These are phyloP conservation scores for Stercorarius parasiticus DNA, from an alignment of 2,113 vertebrate genomes.

Conservation along the genomic window DNA sequence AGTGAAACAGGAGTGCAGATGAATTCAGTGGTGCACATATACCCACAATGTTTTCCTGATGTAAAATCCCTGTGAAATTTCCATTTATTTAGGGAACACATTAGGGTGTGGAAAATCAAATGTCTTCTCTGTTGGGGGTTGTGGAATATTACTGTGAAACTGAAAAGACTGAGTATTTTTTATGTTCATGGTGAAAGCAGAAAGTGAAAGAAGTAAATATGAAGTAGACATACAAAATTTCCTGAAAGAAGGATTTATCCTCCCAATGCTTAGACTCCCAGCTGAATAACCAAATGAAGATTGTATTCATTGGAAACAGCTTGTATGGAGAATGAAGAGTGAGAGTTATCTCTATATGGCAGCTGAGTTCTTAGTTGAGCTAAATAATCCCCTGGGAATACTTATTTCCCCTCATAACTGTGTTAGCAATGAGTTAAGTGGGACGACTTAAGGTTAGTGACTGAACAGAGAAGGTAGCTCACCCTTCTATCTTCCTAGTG, in stretches of 20 bases:
- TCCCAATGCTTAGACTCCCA: neutral
- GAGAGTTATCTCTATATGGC: neutral
- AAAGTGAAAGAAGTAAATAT: neutral
- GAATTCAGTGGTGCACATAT: neutral
- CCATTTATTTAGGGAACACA: neutral
- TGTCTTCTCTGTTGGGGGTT: neutral
- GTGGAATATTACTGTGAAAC: neutral
- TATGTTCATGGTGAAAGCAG: neutral
- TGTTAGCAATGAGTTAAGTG: neutral
- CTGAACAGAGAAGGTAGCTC: neutral
- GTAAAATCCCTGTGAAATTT: neutral
- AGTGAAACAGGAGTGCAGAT: neutral
- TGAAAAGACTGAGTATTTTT: neutral
- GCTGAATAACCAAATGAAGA: neutral
- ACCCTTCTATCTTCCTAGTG: neutral
- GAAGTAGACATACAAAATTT: neutral
- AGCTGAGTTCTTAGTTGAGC: neutral
- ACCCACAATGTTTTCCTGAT: neutral
- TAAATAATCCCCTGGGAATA: neutral
- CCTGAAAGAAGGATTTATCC: neutral
- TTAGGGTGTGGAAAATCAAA: neutral
- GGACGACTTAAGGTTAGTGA: rapidly evolving
- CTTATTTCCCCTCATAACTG: neutral
- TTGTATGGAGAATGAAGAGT: neutral
- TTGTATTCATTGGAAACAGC: neutral